Evolutionary conservation across 2,888 invertebrate species (phyloP).

Genomic region (Leucophenga montana): DNA sequence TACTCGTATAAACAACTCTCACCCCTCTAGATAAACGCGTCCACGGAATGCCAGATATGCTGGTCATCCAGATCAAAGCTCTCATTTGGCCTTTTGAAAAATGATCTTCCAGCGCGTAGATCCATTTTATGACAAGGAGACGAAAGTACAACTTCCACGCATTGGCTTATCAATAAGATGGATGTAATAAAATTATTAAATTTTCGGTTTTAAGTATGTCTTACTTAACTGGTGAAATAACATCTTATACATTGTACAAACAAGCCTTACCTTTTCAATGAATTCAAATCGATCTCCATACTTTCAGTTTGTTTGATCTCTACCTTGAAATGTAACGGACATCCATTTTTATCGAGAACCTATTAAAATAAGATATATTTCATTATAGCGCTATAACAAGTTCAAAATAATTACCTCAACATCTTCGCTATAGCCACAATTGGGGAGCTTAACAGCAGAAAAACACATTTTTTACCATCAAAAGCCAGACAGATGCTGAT

Average conservation of each 20-base stretch:
- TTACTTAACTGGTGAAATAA: no score
- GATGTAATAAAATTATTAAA: constrained; percentile 63
- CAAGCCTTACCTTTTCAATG: constrained; percentile 66
- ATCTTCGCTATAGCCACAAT: constrained; percentile 38
- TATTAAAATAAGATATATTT: constrained; percentile 34
- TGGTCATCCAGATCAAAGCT: constrained; percentile 78
- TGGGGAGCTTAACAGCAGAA: constrained; percentile 53
- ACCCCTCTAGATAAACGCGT: constrained; percentile 70
- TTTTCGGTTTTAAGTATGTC: no score
- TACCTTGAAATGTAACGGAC: constrained; percentile 55
- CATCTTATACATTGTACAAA: no score
- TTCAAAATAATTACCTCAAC: constrained; percentile 52
- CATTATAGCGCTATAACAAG: not conserved
- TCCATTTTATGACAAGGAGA: constrained; percentile 71
- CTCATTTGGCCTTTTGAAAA: constrained; percentile 77
- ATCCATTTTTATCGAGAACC: constrained; percentile 55
- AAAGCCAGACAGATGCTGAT: constrained; percentile 77
- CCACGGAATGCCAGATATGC: constrained; percentile 88
- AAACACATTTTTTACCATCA: constrained; percentile 84
- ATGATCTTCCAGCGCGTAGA: constrained; percentile 77
- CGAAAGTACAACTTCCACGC: constrained; percentile 80
- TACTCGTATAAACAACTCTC: constrained; percentile 32
- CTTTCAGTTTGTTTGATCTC: constrained; percentile 62
- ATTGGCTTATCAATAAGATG: constrained; percentile 75
- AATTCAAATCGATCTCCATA: constrained; percentile 57